Conservation (phyloP, 2,797 vertebrate species). For the Lophius americanus region DNA sequence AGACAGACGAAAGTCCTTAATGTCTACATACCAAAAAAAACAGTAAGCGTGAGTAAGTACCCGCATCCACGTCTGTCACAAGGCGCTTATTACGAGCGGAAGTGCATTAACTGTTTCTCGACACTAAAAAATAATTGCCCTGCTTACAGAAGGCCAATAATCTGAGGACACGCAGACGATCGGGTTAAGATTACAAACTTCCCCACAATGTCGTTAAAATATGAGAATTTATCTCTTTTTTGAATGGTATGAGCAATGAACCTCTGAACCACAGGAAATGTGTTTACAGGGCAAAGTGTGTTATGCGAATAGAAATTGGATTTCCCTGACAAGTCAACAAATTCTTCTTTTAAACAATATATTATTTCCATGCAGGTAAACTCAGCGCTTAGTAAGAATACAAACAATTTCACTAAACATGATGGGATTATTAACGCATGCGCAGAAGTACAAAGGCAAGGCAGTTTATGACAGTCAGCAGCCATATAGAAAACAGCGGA, state of each 20-base stretch:
- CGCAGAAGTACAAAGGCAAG: conserved; percentile 86
- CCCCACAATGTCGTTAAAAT: not conserved
- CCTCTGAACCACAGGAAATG: conserved; percentile 44
- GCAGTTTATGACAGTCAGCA: conserved; percentile 76
- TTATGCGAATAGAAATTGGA: not conserved
- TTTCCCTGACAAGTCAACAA: not conserved
- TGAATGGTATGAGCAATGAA: conserved; percentile 10
- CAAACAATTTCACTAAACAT: conserved; percentile 47
- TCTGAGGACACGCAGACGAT: not conserved
- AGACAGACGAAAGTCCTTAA: conserved; percentile 26
- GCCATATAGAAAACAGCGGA: conserved; percentile 68
- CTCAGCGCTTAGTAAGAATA: conserved; percentile 4
- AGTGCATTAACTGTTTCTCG: conserved; percentile 20
- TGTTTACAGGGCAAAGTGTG: conserved; percentile 15
- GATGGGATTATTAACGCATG: conserved; percentile 84
- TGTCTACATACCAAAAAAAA: conserved; percentile 41
- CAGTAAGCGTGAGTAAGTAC: conserved; percentile 11
- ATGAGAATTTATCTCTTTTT: not conserved
- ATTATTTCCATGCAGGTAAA: not conserved
- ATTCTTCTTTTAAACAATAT: too few species aligned
- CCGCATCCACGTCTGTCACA: conserved; percentile 42
- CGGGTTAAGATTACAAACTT: not conserved
- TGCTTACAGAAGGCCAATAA: not conserved
- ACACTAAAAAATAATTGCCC: not conserved
- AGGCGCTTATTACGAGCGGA: conserved; percentile 42